Evolutionary conservation across 1,140 invertebrate genomes (phyloP).

Genomic region (Wiebesia pumilae): DNA sequence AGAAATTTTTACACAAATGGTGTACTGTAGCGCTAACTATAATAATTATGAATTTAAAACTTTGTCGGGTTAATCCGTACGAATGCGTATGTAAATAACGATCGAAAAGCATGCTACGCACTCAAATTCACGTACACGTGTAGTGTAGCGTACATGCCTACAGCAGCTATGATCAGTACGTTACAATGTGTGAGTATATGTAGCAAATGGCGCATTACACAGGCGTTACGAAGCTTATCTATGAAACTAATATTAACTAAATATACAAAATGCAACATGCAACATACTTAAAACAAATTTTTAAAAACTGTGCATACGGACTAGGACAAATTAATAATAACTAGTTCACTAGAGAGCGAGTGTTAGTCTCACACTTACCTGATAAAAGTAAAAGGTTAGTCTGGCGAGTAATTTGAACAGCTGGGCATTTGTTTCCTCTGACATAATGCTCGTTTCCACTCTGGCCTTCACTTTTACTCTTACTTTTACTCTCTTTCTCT

Average conservation of each 20-base stretch:
- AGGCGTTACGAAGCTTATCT: slow-evolving; percentile 8
- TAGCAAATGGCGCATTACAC: neutral
- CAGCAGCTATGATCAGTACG: neutral
- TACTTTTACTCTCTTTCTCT: neutral
- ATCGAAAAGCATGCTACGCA: neutral
- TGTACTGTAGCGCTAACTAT: too few relatives aligned
- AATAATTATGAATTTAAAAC: neutral
- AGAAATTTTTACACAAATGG: too few relatives aligned
- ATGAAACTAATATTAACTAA: neutral
- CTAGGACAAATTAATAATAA: neutral
- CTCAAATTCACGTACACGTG: neutral
- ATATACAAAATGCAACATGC: neutral
- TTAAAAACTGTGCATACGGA: neutral
- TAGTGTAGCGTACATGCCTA: neutral
- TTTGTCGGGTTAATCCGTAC: neutral
- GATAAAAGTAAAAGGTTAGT: slow-evolving; percentile 8
- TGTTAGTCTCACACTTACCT: neutral
- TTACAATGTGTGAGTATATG: neutral
- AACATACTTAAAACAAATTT: neutral
- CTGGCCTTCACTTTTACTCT: too few relatives aligned
- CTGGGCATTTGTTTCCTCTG: neutral
- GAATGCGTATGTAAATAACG: neutral
- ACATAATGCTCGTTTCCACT: slow-evolving; percentile 8
- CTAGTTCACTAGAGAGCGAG: neutral
- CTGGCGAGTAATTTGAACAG: neutral